These are phyloP conservation scores for Sebastes schlegelii DNA, from an alignment of 2,113 vertebrate genomes.

Conservation along the genomic window DNA sequence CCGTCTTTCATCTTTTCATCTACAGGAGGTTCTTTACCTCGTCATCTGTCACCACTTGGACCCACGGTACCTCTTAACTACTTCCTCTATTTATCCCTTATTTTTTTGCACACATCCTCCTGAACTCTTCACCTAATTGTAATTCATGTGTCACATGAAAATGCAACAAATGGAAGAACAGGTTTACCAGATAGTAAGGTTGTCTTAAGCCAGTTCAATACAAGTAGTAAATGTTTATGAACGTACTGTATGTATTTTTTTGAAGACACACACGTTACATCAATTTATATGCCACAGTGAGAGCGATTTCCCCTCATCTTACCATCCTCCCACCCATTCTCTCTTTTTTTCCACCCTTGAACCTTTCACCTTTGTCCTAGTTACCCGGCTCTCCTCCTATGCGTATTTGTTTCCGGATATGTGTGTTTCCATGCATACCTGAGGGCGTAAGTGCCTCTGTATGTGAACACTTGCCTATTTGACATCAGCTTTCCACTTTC, in stretches of 20 bases:
- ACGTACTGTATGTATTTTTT: not conserved
- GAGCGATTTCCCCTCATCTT: not conserved
- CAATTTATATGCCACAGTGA: not conserved
- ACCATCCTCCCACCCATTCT: conserved; percentile 13
- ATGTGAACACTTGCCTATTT: conserved; percentile 42
- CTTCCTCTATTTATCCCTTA: conserved; percentile 6
- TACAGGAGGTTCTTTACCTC: conserved; percentile 24
- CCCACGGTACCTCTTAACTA: not conserved
- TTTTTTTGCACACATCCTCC: not conserved
- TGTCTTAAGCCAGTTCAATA: not conserved
- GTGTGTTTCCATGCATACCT: conserved; percentile 56
- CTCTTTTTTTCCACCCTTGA: conserved; percentile 46
- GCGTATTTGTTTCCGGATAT: conserved; percentile 17
- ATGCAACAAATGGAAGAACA: not conserved
- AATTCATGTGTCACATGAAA: not conserved
- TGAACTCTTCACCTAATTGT: not conserved
- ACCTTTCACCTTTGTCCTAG: conserved; percentile 67
- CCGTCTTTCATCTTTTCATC: conserved; percentile 26
- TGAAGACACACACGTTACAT: not conserved
- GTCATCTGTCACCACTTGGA: conserved; percentile 17
- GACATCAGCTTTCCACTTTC: conserved; percentile 61
- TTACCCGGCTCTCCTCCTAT: conserved; percentile 39
- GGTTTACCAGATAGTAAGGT: too few species aligned
- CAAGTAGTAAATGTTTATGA: not conserved
- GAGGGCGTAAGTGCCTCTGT: conserved; percentile 23